These are phyloP conservation scores for Lottia scabra DNA, from an alignment of 2,888 invertebrate genomes.

Conservation along the genomic window DNA sequence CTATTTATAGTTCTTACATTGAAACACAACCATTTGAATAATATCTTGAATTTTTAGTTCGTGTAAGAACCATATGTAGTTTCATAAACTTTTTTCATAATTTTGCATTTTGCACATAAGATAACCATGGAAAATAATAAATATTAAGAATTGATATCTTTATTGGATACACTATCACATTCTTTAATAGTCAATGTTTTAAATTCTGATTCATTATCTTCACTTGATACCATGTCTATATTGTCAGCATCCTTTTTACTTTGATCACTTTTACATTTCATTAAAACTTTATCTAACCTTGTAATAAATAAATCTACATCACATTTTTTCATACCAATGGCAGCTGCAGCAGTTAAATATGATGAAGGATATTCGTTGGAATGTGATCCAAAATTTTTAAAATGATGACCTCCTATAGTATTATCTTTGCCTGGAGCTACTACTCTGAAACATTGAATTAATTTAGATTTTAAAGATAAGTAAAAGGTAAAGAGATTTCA, in stretches of 20 bases:
- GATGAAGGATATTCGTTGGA: slow-evolving; percentile 74
- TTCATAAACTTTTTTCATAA: no score
- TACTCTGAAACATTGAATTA: slow-evolving; percentile 63
- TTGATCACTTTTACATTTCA: slow-evolving; percentile 49
- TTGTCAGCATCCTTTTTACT: neutral
- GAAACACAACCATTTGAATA: no score
- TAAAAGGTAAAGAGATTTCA: neutral
- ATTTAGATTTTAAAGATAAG: neutral
- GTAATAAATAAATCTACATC: slow-evolving; percentile 80
- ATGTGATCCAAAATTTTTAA: slow-evolving; percentile 80
- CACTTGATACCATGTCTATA: neutral
- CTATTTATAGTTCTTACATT: no score
- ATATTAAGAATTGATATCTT: neutral
- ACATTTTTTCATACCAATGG: slow-evolving; percentile 76
- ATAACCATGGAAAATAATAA: no score
- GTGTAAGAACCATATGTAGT: no score
- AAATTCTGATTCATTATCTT: neutral
- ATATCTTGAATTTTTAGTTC: no score
- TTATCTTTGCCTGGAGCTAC: slow-evolving; percentile 57
- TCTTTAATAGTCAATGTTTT: neutral
- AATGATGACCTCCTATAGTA: slow-evolving; percentile 55
- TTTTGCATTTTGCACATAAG: no score
- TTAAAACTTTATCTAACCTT: slow-evolving; percentile 76
- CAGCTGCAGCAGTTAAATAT: slow-evolving; percentile 82
- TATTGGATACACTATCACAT: neutral